Base-by-base conservation (phyloP, 2,888 invertebrate species). In the Gymnosoma rotundatum region DNA sequence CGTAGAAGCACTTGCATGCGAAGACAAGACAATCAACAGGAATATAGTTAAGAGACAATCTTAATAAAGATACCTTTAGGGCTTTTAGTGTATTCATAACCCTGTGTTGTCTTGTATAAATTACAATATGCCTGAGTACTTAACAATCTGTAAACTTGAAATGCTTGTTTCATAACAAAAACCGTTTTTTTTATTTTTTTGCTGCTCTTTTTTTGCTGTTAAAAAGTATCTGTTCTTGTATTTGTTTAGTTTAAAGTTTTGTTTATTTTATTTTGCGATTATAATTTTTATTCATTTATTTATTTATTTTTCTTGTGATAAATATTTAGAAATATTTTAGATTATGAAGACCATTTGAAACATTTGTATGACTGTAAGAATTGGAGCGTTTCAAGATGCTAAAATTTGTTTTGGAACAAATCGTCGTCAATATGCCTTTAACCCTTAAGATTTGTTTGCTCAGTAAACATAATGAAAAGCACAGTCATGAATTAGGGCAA, bases 11-110 rank as follows among this genome's bases (percentile, higher is more conserved):
- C 45, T 48, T 12, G 45, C 45, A 50, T 20, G 61, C 18, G 16
- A 50, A 9, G n/a, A 52, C 50, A 38, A 10, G 20, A 38, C 48
- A 56, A 42, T n/a, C 45, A 75, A 21, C 56, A 67, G 70, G 60
- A 76, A 52, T 75, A 70, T 70, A 60, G 61, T 75, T 74, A 52
- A 64, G 52, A 70, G 74, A 78, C 74, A 75, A 61, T 78, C 64
- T 83, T 79, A 75, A 79, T 75, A 66, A 79, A 72, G 79, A 79
- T 60, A 72, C 79, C 79, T 83, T 66, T 14, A 60, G 76, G 79
- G 79, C 83, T 75, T 76, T 83, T 32, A 50, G 64, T 50, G 58
- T 79, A 18, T 60, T 18, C 38, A 50, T 66, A 60, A 58, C 72
- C 52, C 58, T 56, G 50, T 64, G 38, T 52, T 45, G 45, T 61